Percentiles rank a stretch among this genome's conserved stretches.
phyloP scores from a whole-genome alignment of 2,113 vertebrate species.

The Todiramphus saurophagus region DNA sequence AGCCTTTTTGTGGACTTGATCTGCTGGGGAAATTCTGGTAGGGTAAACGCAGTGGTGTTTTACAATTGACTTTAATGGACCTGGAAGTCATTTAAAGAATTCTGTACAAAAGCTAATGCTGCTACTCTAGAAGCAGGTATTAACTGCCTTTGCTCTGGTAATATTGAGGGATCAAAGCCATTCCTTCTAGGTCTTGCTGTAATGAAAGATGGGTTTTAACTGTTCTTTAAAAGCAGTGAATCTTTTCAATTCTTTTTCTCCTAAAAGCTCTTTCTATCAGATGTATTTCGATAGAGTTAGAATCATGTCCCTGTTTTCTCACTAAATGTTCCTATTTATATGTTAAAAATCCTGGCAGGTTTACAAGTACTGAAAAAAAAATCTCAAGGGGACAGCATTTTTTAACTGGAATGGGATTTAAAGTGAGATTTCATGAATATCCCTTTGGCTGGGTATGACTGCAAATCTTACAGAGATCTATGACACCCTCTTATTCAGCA shows the following conservation, averaged over 20 bases:
- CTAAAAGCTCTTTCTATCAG: constrained; percentile 49
- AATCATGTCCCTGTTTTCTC: constrained; percentile 55
- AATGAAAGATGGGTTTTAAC: constrained; percentile 46
- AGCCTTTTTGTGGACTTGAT: constrained; percentile 14
- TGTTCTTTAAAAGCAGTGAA: constrained; percentile 35
- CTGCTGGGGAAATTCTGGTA: constrained; percentile 30
- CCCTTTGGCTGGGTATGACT: constrained; percentile 11
- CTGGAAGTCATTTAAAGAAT: constrained; percentile 56
- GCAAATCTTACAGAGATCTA: constrained; percentile 25
- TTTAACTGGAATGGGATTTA: constrained; percentile 48
- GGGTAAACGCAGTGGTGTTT: constrained; percentile 30
- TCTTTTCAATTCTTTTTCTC: constrained; percentile 38
- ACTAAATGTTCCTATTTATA: constrained; percentile 63
- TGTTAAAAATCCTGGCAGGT: constrained; percentile 55
- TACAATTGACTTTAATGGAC: constrained; percentile 26
- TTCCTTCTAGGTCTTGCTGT: constrained; percentile 28
- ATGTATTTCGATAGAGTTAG: constrained; percentile 50
- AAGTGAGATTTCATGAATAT: constrained; percentile 58
- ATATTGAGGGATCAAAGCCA: constrained; percentile 52
- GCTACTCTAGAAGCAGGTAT: constrained; percentile 40
- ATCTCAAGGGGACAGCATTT: constrained; percentile 47
- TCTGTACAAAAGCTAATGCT: constrained; percentile 51
- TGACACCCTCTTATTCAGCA: neutral
- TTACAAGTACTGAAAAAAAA: constrained; percentile 43
- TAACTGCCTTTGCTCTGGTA: constrained; percentile 40